These are phyloP conservation scores for Fulica atra DNA, from an alignment of 2,113 vertebrate genomes.

Conservation along the genomic window DNA sequence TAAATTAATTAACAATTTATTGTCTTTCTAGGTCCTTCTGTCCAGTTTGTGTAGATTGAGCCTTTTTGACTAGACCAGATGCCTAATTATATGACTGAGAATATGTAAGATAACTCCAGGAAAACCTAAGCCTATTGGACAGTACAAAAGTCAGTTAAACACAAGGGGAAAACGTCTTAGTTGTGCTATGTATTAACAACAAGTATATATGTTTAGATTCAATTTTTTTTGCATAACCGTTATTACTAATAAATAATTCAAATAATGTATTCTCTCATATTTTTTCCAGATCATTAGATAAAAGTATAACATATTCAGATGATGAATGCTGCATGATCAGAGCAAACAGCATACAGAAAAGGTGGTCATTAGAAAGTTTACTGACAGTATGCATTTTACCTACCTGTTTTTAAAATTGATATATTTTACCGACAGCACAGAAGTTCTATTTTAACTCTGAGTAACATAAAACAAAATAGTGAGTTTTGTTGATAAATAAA, in stretches of 20 bases:
- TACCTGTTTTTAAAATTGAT: background rate
- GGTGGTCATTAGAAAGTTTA: background rate
- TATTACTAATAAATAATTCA: background rate
- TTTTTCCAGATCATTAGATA: background rate
- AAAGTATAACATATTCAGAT: background rate
- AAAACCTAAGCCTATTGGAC: background rate
- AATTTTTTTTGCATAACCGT: background rate
- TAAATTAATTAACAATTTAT: background rate
- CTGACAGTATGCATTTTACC: background rate
- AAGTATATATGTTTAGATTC: background rate
- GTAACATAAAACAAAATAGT: background rate
- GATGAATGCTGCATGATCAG: background rate
- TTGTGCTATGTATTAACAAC: background rate
- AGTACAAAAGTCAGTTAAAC: background rate
- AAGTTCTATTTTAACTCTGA: background rate
- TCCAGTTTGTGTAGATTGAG: background rate
- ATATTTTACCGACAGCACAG: background rate
- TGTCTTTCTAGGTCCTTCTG: background rate
- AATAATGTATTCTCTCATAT: background rate
- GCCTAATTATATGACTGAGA: background rate
- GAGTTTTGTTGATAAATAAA: background rate
- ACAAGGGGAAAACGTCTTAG: background rate
- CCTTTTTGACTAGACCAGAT: background rate
- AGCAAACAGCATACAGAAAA: background rate
- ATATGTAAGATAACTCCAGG: background rate